phyloP scores from a whole-genome alignment of 2,113 vertebrate species.

The Astur gentilis region DNA sequence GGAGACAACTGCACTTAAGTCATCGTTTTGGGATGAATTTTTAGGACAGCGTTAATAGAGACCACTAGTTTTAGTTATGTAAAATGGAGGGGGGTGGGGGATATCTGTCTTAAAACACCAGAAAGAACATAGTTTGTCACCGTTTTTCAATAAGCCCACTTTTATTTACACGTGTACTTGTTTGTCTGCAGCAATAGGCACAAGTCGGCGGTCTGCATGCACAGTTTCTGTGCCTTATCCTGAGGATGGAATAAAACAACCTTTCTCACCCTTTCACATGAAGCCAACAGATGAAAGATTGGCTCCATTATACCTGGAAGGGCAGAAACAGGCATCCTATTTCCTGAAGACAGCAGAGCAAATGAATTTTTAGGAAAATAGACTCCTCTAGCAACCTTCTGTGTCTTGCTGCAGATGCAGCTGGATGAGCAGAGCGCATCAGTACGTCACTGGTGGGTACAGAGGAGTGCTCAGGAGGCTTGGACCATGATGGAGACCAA shows the following conservation, averaged over 20 bases:
- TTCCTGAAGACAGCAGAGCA: not conserved
- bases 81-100: not conserved
- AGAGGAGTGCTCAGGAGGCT: not conserved
- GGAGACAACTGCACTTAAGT: not conserved
- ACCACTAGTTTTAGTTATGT: not conserved
- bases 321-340: not conserved
- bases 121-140: not conserved
- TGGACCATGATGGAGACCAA: fast-evolving
- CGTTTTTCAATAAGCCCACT: not conserved
- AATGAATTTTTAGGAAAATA: constrained; percentile 10
- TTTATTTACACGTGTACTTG: not conserved
- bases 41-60: not conserved
- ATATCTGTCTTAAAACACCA: not conserved
- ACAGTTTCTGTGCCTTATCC: not conserved
- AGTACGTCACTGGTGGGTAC: not conserved
- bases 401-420: not conserved
- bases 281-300: not conserved
- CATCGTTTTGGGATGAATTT: not conserved
- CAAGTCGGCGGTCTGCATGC: not conserved
- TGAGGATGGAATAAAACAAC: not conserved
- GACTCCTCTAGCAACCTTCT: not conserved
- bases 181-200: not conserved
- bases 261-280: not conserved
- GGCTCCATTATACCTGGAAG: not conserved
- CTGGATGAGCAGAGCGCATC: not conserved